Evolutionary conservation across 1,140 invertebrate species (phyloP).

Genomic region (Hylaeus volcanicus): DNA sequence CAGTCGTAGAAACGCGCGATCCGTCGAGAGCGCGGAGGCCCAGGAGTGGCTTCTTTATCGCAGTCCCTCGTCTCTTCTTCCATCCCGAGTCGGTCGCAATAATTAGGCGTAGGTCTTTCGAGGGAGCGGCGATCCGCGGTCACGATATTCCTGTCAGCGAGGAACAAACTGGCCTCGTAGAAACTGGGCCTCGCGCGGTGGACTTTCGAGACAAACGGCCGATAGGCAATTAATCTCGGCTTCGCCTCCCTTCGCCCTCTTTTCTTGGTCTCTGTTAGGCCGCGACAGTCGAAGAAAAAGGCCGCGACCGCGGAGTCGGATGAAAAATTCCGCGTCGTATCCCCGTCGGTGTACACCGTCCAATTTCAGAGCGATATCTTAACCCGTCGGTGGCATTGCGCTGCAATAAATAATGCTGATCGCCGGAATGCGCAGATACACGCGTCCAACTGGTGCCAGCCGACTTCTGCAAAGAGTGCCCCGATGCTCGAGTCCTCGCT

Average conservation of each 20-base stretch:
- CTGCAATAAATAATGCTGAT: conserved; percentile 66
- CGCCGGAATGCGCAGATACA: conserved; percentile 26
- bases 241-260: conserved; percentile 6
- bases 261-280: conserved; percentile 6
- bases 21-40: conserved; percentile 1
- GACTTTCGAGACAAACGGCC: conserved; percentile 64
- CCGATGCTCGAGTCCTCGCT: background rate
- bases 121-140: conserved; percentile 57
- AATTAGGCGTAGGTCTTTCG: conserved; percentile 62
- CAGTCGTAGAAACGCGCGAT: background rate
- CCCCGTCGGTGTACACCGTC: conserved; percentile 56
- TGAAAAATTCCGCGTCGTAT: conserved; percentile 62
- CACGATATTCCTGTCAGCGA: conserved; percentile 60
- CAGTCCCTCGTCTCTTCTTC: conserved; percentile 1
- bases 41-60: conserved; percentile 39
- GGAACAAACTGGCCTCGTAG: conserved; percentile 55
- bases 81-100: conserved; percentile 31
- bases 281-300: conserved; percentile 45
- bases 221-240: conserved; percentile 65
- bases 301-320: conserved; percentile 18
- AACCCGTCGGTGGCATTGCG: conserved; percentile 66
- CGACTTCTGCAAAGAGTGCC: background rate
- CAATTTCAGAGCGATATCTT: conserved; percentile 73
- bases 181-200: conserved; percentile 54
- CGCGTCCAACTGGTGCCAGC: background rate